phyloP scores from a whole-genome alignment of 2,113 vertebrate species.

The Alosa alosa region DNA sequence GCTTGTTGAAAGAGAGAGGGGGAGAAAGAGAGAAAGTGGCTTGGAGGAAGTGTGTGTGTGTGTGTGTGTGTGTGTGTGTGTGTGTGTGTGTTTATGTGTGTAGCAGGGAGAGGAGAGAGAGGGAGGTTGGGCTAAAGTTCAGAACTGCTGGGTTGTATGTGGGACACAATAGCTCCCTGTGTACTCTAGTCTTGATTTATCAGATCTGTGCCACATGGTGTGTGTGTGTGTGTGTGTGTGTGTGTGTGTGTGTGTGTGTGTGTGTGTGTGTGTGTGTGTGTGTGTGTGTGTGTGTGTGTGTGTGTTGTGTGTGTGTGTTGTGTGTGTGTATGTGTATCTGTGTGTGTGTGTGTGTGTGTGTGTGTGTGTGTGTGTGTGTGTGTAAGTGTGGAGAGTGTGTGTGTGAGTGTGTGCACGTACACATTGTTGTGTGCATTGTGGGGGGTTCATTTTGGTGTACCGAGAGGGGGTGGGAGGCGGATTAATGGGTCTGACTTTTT shows the following conservation, averaged over 20 bases:
- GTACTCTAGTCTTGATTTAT: conserved; percentile 71
- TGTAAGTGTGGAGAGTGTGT: conserved; percentile 23
- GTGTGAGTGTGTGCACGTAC: conserved; percentile 29
- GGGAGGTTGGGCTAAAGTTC: conserved; percentile 53
- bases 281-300: conserved; percentile 36
- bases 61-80: conserved; percentile 24
- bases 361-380: neutral
- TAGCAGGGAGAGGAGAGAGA: conserved; percentile 35
- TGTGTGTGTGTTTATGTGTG: conserved; percentile 22
- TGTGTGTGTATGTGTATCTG: neutral
- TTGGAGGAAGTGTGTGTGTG: conserved; percentile 34
- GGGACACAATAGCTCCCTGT: conserved; percentile 70
- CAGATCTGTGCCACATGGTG: conserved; percentile 43
- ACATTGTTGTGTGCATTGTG: conserved; percentile 11
- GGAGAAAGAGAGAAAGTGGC: conserved; percentile 16
- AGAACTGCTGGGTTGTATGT: conserved; percentile 56
- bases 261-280: conserved; percentile 6
- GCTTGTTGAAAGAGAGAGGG: neutral
- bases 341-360: neutral
- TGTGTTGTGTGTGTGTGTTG: conserved; percentile 36
- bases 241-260: conserved; percentile 3
- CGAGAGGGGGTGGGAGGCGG: conserved; percentile 64
- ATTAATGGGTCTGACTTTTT: conserved; percentile 68
- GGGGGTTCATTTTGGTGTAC: conserved; percentile 54
- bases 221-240: conserved; percentile 30